Base-by-base conservation (phyloP, 2,888 invertebrate genomes). In the Unio delphinus region DNA sequence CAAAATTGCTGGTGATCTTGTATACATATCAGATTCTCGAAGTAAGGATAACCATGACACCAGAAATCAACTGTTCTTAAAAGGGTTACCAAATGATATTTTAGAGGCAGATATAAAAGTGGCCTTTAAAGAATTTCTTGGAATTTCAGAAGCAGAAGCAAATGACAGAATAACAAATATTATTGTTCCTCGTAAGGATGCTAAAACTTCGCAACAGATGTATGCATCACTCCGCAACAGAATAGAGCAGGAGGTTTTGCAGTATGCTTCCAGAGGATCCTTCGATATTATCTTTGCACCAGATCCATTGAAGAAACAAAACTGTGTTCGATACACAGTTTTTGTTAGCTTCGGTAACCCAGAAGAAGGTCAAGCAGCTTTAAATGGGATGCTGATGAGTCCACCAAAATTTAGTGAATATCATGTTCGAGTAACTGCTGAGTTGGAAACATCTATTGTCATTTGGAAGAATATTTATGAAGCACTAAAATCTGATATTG, bases 371-470 rank as follows among this genome's bases (percentile, higher is more conserved):
- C 30, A 30, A 5, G 5, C 3, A 4, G 30, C 30, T 4, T 81
- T 65, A 26, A 59, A 69, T 2, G n/a, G 55, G 1, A 30, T 76
- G 34, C 68, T 55, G 7, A 55, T 60, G n/a, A 57, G 57, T 23
- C 26, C 59, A 11, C 55, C 56, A 1, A n/a, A 18, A 8, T 61
- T 75, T 1, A 1, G 64, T 34, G 68, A 65, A 3, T 64, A 69
- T 18, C 55, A 23, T 34, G 65, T 78, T 5, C 30, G 64, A n/a
- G 72, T 71, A 3, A 66, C 59, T 15, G 59, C 67, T 17, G 73
- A 76, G 28, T 80, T 73, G 30, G 76, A 76, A 57, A 66, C 80
- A n/a, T 65, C 70, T 20, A 57, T 83, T 0, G 59, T 65, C 59
- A 61, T 83, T 18, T 61, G 67, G 20, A 62, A 64, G 62, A 55